A percentile compares a stretch with the other conserved stretches of the same genome.
phyloP scores from a whole-genome alignment of 2,888 invertebrate species.

The Microctonus aethiopoides region DNA sequence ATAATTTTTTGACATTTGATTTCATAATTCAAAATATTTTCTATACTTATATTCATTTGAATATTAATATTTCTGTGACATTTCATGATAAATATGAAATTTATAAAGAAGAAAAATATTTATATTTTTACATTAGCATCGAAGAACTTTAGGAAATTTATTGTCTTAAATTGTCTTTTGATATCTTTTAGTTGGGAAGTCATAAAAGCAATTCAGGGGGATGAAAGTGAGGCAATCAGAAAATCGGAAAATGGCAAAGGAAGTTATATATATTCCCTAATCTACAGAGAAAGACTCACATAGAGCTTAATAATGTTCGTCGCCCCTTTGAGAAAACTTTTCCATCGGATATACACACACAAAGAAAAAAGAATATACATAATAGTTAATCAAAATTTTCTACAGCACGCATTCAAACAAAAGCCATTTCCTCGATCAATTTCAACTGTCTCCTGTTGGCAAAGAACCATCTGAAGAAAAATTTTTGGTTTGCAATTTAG shows the following conservation, averaged over 20 bases:
- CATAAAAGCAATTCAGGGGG: background rate
- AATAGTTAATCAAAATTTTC: slow-evolving; percentile 30
- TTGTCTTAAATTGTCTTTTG: background rate
- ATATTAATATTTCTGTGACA: too few relatives aligned
- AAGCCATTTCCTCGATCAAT: background rate
- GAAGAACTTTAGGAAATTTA: too few relatives aligned
- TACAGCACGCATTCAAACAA: background rate
- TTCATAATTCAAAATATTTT: too few relatives aligned
- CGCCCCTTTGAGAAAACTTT: slow-evolving; percentile 6
- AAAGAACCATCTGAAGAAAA: background rate
- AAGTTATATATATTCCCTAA: slow-evolving; percentile 29
- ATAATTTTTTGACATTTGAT: too few relatives aligned
- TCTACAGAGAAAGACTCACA: slow-evolving; percentile 8
- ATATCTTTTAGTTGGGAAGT: background rate
- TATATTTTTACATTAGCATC: too few relatives aligned
- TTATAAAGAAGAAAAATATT: too few relatives aligned
- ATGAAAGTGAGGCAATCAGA: slow-evolving; percentile 13
- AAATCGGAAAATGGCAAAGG: slow-evolving; percentile 20
- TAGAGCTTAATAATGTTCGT: background rate
- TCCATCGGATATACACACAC: background rate
- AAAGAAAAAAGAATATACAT: slow-evolving; percentile 13
- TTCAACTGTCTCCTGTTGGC: background rate
- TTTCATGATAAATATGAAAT: too few relatives aligned
- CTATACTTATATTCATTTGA: too few relatives aligned
- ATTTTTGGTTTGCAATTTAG: background rate